Evolutionary conservation across 2,888 invertebrate species (phyloP).

Genomic region (Calliopum simillimum): DNA sequence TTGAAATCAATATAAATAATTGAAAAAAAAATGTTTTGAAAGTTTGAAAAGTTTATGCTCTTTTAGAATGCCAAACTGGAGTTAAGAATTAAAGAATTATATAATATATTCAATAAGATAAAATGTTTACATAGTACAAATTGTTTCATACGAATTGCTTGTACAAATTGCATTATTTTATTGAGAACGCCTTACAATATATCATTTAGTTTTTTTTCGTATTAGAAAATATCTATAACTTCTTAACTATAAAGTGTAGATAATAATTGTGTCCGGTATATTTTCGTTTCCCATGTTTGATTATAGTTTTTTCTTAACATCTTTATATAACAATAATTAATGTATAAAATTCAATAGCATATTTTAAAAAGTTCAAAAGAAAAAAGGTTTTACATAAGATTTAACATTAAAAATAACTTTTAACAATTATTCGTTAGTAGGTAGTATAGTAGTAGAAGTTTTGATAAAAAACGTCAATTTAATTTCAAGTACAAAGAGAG

Average conservation of each 20-base stretch:
- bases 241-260: no score
- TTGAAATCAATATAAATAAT: no score
- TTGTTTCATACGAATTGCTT: neutral
- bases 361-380: no score
- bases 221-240: no score
- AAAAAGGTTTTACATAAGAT: neutral
- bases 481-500: neutral
- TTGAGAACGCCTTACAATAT: neutral
- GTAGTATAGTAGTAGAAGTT: neutral
- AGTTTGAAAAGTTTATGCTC: no score
- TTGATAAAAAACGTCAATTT: neutral
- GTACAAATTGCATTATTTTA: neutral
- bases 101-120: no score
- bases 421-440: neutral
- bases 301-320: neutral
- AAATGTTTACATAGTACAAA: neutral
- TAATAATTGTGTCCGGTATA: slow-evolving; percentile 21
- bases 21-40: no score
- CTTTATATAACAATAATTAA: no score
- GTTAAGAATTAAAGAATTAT: no score
- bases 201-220: no score
- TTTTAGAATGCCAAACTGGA: no score
- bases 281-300: slow-evolving; percentile 28
- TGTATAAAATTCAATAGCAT: no score
- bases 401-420: neutral